These are phyloP conservation scores for Dynastes tityus DNA, from an alignment of 2,888 invertebrate species.

Conservation along the genomic window DNA sequence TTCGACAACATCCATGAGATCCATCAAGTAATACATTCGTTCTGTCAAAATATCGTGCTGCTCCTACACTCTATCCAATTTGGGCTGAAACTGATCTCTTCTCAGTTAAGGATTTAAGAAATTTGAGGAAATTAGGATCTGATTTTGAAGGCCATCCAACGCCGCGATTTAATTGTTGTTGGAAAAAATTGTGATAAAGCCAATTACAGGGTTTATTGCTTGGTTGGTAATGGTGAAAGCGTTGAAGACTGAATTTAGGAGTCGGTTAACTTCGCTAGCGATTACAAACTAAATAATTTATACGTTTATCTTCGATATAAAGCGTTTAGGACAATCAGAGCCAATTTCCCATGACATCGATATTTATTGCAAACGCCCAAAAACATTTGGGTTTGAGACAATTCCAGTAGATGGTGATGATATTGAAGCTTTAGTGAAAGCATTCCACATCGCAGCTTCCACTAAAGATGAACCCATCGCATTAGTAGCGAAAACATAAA, in stretches of 20 bases:
- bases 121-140: conserved; percentile 92
- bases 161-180: conserved; percentile 94
- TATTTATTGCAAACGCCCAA: conserved; percentile 87
- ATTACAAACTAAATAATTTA: conserved; percentile 96
- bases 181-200: conserved; percentile 91
- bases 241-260: conserved; percentile 99
- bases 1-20: conserved; percentile 93
- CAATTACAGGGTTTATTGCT: conserved; percentile 92
- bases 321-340: conserved; percentile 97
- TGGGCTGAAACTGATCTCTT: conserved; percentile 98
- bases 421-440: conserved; percentile 91
- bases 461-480: conserved; percentile 91
- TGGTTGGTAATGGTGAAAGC: conserved; percentile 98
- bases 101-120: conserved; percentile 85
- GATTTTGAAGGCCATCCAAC: conserved; percentile 99
- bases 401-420: conserved; percentile 97
- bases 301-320: conserved; percentile 97
- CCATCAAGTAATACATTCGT: conserved; percentile 95
- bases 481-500: conserved; percentile 89
- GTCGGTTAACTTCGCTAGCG: conserved; percentile 94
- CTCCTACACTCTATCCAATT: conserved; percentile 98
- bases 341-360: conserved; percentile 95
- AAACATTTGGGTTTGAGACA: conserved; percentile 93
- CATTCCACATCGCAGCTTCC: conserved; percentile 85
- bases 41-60: conserved; percentile 98